phyloP scores from a whole-genome alignment of 2,888 invertebrate genomes.

The Agonopterix subpropinquella region DNA sequence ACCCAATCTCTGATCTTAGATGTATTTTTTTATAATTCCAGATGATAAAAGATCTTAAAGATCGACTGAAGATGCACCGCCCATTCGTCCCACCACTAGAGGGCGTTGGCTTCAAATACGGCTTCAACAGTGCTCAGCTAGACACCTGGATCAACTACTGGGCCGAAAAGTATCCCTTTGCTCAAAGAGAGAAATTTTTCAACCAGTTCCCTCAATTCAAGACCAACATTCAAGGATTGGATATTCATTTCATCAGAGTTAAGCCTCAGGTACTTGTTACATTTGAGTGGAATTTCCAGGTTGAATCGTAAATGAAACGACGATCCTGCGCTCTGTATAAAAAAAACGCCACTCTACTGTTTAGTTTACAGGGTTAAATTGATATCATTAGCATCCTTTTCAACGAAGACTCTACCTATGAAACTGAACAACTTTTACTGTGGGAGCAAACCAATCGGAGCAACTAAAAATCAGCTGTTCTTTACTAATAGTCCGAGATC shows the following conservation, averaged over 20 bases:
- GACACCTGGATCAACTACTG: constrained; percentile 83
- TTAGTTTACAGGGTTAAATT: too few relatives aligned
- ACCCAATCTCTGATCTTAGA: too few relatives aligned
- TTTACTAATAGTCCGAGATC: too few relatives aligned
- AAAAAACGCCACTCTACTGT: too few relatives aligned
- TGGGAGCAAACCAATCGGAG: too few relatives aligned
- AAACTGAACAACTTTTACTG: too few relatives aligned
- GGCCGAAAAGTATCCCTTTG: constrained; percentile 80
- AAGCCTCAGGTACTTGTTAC: constrained; percentile 6
- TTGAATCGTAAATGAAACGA: too few relatives aligned
- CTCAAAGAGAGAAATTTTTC: constrained; percentile 77
- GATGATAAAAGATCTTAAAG: constrained; percentile 48
- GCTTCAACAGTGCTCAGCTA: constrained; percentile 83
- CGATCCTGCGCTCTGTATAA: too few relatives aligned
- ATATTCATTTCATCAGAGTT: constrained; percentile 64
- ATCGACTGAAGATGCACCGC: constrained; percentile 39
- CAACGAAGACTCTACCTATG: too few relatives aligned
- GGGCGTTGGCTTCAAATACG: constrained; percentile 85
- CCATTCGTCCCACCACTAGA: constrained; percentile 76
- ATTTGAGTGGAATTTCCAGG: too few relatives aligned
- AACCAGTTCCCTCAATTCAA: constrained; percentile 86
- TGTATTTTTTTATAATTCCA: constrained; percentile 26
- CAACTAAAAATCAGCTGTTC: too few relatives aligned
- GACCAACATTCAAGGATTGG: constrained; percentile 83
- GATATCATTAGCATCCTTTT: too few relatives aligned